Conservation (phyloP, 2,888 invertebrate species). For the Galerucella pusilla region DNA sequence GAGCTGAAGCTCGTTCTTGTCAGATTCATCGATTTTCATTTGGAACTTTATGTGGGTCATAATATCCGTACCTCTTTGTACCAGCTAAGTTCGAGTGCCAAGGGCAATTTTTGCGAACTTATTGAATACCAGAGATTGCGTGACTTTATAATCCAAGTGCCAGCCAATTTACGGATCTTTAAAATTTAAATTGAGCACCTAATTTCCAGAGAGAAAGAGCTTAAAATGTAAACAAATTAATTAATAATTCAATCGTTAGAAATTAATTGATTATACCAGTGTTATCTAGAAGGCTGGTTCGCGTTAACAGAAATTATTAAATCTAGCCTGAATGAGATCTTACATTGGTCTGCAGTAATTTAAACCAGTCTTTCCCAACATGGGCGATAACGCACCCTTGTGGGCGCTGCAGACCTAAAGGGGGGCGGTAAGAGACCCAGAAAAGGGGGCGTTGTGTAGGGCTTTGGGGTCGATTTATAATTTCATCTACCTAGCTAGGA, state of each 20-base stretch:
- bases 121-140: slow-evolving; percentile 20
- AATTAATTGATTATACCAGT: neutral
- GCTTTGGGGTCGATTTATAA: no score
- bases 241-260: neutral
- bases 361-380: no score
- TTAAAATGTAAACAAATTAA: neutral
- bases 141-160: slow-evolving; percentile 24
- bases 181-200: neutral
- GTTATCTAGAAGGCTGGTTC: no score
- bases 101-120: slow-evolving; percentile 35
- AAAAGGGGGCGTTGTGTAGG: no score
- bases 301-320: no score
- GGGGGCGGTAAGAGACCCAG: no score
- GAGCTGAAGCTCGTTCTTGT: slow-evolving; percentile 19
- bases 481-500: no score
- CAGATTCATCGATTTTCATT: slow-evolving; percentile 27
- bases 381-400: no score
- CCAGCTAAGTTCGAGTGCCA: slow-evolving; percentile 28
- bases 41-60: slow-evolving; percentile 26
- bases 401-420: no score
- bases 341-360: no score
- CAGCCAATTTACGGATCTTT: slow-evolving; percentile 21
- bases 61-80: slow-evolving; percentile 22
- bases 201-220: neutral
- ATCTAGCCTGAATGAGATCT: no score